These are phyloP conservation scores for Crocuta crocuta DNA, from an alignment of 2,113 vertebrate genomes.

Conservation along the genomic window DNA sequence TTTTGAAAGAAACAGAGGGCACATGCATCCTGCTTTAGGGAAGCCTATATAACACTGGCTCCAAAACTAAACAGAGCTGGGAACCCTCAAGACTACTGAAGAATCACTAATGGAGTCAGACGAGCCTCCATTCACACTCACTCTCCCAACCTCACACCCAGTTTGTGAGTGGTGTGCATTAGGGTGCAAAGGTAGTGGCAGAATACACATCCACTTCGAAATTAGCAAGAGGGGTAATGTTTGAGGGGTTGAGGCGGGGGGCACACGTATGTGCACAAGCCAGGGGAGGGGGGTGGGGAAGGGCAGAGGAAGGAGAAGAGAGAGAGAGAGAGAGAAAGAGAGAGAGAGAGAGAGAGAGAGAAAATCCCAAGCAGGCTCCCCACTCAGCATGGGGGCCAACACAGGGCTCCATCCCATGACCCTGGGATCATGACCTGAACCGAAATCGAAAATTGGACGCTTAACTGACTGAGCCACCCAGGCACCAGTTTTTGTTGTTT, in stretches of 20 bases:
- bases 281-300: too few relatives aligned
- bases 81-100: not conserved
- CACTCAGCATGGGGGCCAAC: too few relatives aligned
- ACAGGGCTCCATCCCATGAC: too few relatives aligned
- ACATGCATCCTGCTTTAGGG: not conserved
- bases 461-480: too few relatives aligned
- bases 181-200: not conserved
- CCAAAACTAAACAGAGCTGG: not conserved
- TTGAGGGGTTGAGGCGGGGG: too few relatives aligned
- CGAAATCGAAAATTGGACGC: too few relatives aligned
- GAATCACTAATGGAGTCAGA: not conserved
- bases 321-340: too few relatives aligned
- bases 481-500: not conserved
- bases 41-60: accelerated
- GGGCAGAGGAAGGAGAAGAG: too few relatives aligned
- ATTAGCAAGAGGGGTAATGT: not conserved
- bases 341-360: too few relatives aligned
- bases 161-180: not conserved
- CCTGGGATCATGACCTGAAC: too few relatives aligned
- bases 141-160: not conserved
- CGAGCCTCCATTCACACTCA: not conserved
- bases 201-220: not conserved
- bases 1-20: not conserved
- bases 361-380: too few relatives aligned
- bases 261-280: too few relatives aligned